Base-by-base conservation (phyloP, 1,140 invertebrate genomes). In the Phocides pigmalion region DNA sequence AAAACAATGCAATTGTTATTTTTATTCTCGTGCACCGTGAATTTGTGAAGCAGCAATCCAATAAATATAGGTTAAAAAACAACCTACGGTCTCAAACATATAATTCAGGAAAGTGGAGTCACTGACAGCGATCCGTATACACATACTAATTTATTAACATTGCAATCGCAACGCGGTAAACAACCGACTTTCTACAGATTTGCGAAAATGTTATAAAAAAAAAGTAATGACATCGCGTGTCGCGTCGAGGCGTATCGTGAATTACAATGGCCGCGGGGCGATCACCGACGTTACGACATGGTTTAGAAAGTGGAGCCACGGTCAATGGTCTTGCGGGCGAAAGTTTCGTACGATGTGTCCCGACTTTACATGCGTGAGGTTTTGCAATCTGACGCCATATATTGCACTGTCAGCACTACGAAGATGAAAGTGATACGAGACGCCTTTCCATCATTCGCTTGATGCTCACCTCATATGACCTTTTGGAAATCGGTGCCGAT, bases 231-330 rank as follows among this genome's bases (percentile, higher is more conserved):
- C 73, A 79, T 90, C 84, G 88, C 88, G 85, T 90, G 88, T 82
- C 58, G 62, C 72, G 79, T 32, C 74, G 75, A 83, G 76, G 68
- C 81, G 87, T 87, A 77, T 82, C 80, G 85, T 82, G 86, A 87
- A 86, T 85, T 84, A 89, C 87, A 90, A 89, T 87, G 73, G 83
- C 71, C 75, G 68, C n/a, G 53, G 76, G 79, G 77, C 82, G 82
- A 84, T 84, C 81, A 83, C 80, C 76, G 75, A 46, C 65, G 84
- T 89, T 90, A 90, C 87, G 81, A 90, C 82, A 89, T 72, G 79
- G 47, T 87, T 90, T 90, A 89, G 88, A 90, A 90, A 90, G 88
- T 81, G 75, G 74, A 78, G 68, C 83, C 84, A 89, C 88, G 88
- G 88, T 89, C 86, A 87, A 81, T 74, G 86, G 81, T 84, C 87